Evolutionary conservation across 2,888 invertebrate genomes (phyloP).

Genomic region (Rhingia rostrata): DNA sequence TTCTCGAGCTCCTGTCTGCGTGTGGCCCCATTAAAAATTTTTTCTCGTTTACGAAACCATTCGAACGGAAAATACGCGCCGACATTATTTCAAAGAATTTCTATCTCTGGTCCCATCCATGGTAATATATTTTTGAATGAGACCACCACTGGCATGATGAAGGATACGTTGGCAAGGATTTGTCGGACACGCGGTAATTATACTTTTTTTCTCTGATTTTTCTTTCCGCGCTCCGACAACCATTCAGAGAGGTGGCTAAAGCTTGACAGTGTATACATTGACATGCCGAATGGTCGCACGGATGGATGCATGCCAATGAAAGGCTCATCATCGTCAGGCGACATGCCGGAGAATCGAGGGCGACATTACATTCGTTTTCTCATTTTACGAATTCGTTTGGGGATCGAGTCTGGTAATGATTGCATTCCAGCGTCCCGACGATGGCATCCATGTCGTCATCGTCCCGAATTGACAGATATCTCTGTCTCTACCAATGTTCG

Average conservation of each 20-base stretch:
- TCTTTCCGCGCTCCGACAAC: background rate
- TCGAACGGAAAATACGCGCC: conserved; percentile 55
- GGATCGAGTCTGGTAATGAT: conserved; percentile 49
- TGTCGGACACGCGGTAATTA: conserved; percentile 68
- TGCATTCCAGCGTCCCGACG: conserved; percentile 43
- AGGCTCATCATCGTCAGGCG: conserved; percentile 62
- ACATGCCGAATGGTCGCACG: conserved; percentile 37
- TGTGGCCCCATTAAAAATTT: conserved; percentile 69
- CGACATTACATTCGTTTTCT: conserved; percentile 65
- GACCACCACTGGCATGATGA: conserved; percentile 24
- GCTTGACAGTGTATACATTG: conserved; percentile 25
- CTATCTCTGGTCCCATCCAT: conserved; percentile 17
- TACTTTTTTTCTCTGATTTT: conserved; percentile 30
- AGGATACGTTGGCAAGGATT: conserved; percentile 8
- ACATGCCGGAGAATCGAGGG: conserved; percentile 53
- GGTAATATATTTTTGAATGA: conserved; percentile 70
- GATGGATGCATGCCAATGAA: conserved; percentile 72
- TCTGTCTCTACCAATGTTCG: conserved; percentile 35
- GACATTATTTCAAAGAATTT: conserved; percentile 53
- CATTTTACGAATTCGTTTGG: conserved; percentile 49
- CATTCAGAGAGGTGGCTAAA: background rate
- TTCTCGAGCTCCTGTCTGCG: conserved; percentile 18
- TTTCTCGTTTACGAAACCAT: conserved; percentile 61
- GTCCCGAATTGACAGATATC: conserved; percentile 16
- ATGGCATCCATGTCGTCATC: conserved; percentile 7